These are phyloP conservation scores for Cisticola juncidis DNA, from an alignment of 2,113 vertebrate genomes.

Conservation along the genomic window DNA sequence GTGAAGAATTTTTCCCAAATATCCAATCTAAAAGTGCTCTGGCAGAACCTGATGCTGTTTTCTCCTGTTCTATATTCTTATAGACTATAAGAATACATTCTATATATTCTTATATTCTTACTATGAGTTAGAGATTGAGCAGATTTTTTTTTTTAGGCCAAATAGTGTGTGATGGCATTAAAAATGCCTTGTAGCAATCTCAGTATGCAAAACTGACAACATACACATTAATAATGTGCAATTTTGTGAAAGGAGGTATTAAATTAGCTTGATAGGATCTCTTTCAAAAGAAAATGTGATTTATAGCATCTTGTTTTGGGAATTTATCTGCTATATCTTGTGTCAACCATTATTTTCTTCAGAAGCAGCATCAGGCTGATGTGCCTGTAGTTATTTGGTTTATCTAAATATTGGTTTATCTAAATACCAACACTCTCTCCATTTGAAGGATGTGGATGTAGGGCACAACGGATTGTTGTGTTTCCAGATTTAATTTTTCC, in stretches of 20 bases:
- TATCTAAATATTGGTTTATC: neutral
- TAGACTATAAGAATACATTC: no score
- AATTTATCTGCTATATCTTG: neutral
- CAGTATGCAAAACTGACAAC: neutral
- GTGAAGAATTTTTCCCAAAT: neutral
- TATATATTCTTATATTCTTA: neutral
- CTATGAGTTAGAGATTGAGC: neutral
- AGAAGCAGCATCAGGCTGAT: neutral
- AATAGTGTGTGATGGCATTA: neutral
- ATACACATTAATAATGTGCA: neutral
- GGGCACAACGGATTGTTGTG: neutral
- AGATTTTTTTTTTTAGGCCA: neutral
- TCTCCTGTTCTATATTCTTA: neutral
- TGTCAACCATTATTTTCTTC: neutral
- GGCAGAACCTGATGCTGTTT: neutral
- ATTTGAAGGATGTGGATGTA: neutral
- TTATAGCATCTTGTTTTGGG: neutral
- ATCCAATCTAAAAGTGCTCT: neutral
- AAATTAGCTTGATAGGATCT: neutral
- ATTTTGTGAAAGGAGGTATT: neutral
- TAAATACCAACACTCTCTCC: neutral
- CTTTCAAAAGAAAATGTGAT: neutral
- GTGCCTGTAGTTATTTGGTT: neutral
- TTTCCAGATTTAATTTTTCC: slow-evolving; percentile 4
- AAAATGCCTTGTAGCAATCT: neutral